These are phyloP conservation scores for Ylistrum balloti DNA, from an alignment of 1,140 invertebrate genomes.

Conservation along the genomic window DNA sequence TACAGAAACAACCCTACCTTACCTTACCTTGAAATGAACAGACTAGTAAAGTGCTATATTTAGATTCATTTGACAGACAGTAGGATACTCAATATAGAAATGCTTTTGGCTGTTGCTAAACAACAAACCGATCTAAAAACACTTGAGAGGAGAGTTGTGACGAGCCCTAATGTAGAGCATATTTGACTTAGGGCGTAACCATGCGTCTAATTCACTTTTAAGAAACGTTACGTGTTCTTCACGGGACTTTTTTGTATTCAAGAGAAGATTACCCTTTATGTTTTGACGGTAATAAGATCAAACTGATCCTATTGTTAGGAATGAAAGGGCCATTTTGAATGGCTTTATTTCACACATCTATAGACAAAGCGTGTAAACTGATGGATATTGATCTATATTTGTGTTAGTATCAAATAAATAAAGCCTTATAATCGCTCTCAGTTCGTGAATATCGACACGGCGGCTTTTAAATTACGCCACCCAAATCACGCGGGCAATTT, in stretches of 20 bases:
- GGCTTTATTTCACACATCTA: neutral
- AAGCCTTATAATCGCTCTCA: neutral
- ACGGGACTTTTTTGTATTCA: neutral
- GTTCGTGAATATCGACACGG: neutral
- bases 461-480: neutral
- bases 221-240: neutral
- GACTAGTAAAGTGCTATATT: neutral
- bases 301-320: neutral
- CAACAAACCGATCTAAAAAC: neutral
- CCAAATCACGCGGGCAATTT: too few species aligned
- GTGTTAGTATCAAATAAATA: neutral
- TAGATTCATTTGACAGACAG: neutral
- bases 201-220: neutral
- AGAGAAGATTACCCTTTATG: neutral
- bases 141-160: neutral
- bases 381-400: neutral
- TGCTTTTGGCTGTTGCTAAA: neutral
- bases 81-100: neutral
- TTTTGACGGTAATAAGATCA: neutral
- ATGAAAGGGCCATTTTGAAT: neutral
- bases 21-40: too few species aligned
- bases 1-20: too few species aligned
- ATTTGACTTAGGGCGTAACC: constrained; percentile 10
- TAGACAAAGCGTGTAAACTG: neutral
- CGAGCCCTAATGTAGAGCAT: constrained; percentile 5